Evolutionary conservation across 2,113 vertebrate genomes (phyloP).

Genomic region (Oreotrochilus melanogaster): DNA sequence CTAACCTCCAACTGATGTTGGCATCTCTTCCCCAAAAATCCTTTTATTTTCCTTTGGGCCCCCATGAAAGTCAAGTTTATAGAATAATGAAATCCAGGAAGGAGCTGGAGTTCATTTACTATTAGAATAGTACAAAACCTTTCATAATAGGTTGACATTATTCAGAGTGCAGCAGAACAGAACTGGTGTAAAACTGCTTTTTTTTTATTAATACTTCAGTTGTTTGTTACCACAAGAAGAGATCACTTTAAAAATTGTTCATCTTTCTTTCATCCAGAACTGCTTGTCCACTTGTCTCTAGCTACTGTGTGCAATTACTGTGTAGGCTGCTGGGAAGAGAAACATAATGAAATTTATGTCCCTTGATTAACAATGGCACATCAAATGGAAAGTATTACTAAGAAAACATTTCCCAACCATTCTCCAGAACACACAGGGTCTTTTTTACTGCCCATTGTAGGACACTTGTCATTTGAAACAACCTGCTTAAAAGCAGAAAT

Average conservation of each 20-base stretch:
- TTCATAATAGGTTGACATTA: conserved; percentile 17
- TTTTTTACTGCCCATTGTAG: neutral
- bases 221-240: conserved; percentile 10
- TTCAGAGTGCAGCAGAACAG: neutral
- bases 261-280: conserved; percentile 20
- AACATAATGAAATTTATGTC: neutral
- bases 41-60: conserved; percentile 31
- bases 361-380: neutral
- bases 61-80: conserved; percentile 33
- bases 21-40: neutral
- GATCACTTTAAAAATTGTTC: conserved; percentile 8
- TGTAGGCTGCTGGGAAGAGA: neutral
- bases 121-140: conserved; percentile 27
- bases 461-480: neutral
- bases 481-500: neutral
- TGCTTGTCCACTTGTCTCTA: conserved; percentile 16
- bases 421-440: neutral
- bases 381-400: neutral
- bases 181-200: neutral
- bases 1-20: neutral
- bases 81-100: conserved; percentile 47
- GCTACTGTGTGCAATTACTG: conserved; percentile 14
- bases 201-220: neutral
- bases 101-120: conserved; percentile 34
- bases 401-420: neutral